phyloP scores from a whole-genome alignment of 1,140 invertebrate genomes.

The Bombus vancouverensis region DNA sequence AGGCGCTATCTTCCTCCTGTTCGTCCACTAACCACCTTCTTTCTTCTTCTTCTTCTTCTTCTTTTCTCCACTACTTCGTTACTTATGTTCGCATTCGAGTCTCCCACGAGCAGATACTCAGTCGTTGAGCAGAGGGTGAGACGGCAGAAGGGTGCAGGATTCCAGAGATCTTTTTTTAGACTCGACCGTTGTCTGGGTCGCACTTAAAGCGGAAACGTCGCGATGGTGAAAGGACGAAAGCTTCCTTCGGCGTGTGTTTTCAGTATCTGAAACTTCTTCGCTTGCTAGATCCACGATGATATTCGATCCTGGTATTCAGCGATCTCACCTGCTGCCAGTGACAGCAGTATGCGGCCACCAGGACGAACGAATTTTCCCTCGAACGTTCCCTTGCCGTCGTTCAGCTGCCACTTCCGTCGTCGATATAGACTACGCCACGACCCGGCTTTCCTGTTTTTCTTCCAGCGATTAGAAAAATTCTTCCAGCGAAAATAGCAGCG shows the following conservation, averaged over 20 bases:
- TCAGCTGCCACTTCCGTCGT: neutral
- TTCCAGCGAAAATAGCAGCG: too few species aligned
- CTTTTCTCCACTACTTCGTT: neutral
- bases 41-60: neutral
- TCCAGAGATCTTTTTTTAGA: constrained; percentile 60
- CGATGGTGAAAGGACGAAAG: neutral
- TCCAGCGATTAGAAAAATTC: too few species aligned
- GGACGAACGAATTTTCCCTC: neutral
- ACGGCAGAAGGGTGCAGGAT: constrained; percentile 19
- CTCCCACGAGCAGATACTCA: constrained; percentile 43
- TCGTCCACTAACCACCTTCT: neutral
- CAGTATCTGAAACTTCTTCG: neutral
- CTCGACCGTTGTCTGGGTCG: constrained; percentile 72
- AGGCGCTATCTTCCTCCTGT: constrained; percentile 34
- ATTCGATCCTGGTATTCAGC: too few species aligned
- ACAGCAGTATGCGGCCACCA: neutral
- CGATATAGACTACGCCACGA: neutral
- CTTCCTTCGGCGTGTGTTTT: neutral
- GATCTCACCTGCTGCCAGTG: neutral
- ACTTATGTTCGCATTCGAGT: constrained; percentile 1
- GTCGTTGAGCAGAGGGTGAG: neutral
- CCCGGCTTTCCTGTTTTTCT: neutral
- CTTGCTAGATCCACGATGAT: neutral
- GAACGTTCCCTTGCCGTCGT: neutral
- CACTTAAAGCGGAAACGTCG: constrained; percentile 74